Conservation (phyloP, 2,888 invertebrate genomes). For the Trissoscelio sp. region DNA sequence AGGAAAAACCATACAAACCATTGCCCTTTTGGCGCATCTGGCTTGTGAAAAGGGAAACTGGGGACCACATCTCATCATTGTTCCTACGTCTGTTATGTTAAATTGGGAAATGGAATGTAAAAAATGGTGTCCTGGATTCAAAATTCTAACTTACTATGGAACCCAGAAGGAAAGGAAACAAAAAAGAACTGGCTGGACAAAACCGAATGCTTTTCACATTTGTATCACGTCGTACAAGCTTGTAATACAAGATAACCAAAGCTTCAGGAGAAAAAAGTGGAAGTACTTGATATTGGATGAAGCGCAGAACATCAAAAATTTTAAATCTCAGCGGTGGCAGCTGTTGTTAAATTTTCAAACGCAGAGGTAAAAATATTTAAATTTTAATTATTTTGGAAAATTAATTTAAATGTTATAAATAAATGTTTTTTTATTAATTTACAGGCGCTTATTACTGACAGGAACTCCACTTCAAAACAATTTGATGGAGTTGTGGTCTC, state of each 20-base stretch:
- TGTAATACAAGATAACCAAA: conserved; percentile 99
- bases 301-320: conserved; percentile 99
- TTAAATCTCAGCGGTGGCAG: conserved; percentile 99
- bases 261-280: conserved; percentile 98
- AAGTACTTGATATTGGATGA: conserved; percentile 99
- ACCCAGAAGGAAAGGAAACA: conserved; percentile 96
- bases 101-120: conserved; percentile 99
- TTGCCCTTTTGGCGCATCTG: conserved; percentile 95
- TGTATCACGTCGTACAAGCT: conserved; percentile 99
- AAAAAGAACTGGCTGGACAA: conserved; percentile 96
- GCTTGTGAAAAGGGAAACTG: conserved; percentile 96
- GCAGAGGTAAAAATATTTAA: conserved; percentile 86
- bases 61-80: conserved; percentile 99
- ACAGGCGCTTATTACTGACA: conserved; percentile 93
- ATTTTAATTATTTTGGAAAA: background rate
- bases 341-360: conserved; percentile 97
- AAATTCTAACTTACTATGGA: conserved; percentile 99
- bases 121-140: conserved; percentile 99
- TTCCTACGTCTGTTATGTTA: conserved; percentile 99
- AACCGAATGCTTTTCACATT: conserved; percentile 98
- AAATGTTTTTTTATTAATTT: conserved; percentile 55
- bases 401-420: background rate
- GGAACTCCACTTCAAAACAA: conserved; percentile 98
- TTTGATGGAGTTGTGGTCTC: conserved; percentile 98
- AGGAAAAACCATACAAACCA: conserved; percentile 98